Evolutionary conservation across 2,797 vertebrate species (phyloP), one percentile per base, ranked within the genome.

Genomic region (Cyclopterus lumpus): DNA sequence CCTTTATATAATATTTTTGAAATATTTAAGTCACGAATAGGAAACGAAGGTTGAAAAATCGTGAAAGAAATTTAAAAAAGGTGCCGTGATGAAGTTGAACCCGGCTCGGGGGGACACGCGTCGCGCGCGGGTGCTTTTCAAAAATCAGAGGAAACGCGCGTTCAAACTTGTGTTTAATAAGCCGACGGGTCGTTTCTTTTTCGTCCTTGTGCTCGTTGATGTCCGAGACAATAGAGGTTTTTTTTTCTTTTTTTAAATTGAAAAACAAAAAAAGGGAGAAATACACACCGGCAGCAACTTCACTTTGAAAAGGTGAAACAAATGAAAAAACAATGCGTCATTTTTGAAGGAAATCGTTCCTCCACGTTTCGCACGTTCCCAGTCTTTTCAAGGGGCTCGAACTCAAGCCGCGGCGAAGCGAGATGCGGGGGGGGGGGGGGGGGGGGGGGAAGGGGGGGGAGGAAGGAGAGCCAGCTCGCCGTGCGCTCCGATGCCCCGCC

Each of bases 401-500:
- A 53, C 49, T 49, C 24, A 26, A 26, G 22, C 22, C 51, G 51
- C 24, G 24, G 22, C 51, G 51, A 24, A 54, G 28, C 9, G 3
- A 46, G 34, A 12, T 1, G 16, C 1, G 18, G 40, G 40, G 32
- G 38, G 12, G 66, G 4, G n/a, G 51, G 60, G 1, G 74, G 67
- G 75, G 71, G 42, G 0, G 28, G 20, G 8, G 44, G 61, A n/a
- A 5, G 0, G 8, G 1, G 60, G 28, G 40, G 8, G 32, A 38
- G 34, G 34, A 2, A 9, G 38, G 38, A 40, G 30, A n/a, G 44
- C 54, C 63, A 42, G 26, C 71, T 24, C 38, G 65, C 63, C 34
- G 77, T 4, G 88, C 88, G 85, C 87, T 89, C 85, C 75, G 69
- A 34, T 70, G 79, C 81, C 74, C 77, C 83, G 74, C 59, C 88